Evolutionary conservation across 2,797 vertebrate species (phyloP).

Genomic region (Poeciliopsis infans): DNA sequence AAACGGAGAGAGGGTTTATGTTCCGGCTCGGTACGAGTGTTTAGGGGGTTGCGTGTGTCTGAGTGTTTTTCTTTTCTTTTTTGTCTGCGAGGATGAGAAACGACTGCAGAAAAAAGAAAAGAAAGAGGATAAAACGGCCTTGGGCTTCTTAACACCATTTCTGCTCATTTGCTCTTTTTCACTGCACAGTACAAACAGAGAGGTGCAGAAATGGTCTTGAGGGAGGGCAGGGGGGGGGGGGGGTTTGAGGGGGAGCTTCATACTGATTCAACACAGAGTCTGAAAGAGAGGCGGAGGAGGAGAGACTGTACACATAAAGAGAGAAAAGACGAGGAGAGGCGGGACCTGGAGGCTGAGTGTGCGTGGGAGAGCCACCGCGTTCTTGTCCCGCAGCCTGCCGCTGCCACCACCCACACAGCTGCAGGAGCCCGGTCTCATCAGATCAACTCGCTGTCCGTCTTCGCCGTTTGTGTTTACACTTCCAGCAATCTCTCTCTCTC

Average conservation of each 20-base stretch:
- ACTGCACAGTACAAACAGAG: constrained; percentile 72
- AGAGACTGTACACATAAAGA: constrained; percentile 16
- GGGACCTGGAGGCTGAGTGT: background rate
- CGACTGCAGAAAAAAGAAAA: constrained; percentile 60
- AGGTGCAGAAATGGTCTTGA: constrained; percentile 80
- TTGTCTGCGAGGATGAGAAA: constrained; percentile 60
- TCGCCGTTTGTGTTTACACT: constrained; percentile 1
- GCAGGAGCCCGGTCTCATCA: constrained; percentile 33
- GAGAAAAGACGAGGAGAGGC: constrained; percentile 12
- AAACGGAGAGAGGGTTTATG: constrained; percentile 48
- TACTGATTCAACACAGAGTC: constrained; percentile 25
- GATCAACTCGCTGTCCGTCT: constrained; percentile 20
- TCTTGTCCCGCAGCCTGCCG: background rate
- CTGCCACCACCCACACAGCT: constrained; percentile 34
- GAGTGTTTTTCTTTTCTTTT: constrained; percentile 28
- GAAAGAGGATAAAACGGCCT: constrained; percentile 44
- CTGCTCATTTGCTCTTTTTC: constrained; percentile 48
- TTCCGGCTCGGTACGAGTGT: constrained; percentile 42
- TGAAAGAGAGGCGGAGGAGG: constrained; percentile 39
- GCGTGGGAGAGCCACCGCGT: background rate
- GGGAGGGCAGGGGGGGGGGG: constrained; percentile 19
- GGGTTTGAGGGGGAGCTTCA: background rate
- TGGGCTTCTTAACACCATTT: constrained; percentile 58
- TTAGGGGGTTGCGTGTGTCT: constrained; percentile 27
- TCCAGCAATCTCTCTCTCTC: background rate